Percentiles rank a stretch among this genome's conserved stretches.
Conservation (phyloP, 2,888 invertebrate species). For the Dasypolia templi region DNA sequence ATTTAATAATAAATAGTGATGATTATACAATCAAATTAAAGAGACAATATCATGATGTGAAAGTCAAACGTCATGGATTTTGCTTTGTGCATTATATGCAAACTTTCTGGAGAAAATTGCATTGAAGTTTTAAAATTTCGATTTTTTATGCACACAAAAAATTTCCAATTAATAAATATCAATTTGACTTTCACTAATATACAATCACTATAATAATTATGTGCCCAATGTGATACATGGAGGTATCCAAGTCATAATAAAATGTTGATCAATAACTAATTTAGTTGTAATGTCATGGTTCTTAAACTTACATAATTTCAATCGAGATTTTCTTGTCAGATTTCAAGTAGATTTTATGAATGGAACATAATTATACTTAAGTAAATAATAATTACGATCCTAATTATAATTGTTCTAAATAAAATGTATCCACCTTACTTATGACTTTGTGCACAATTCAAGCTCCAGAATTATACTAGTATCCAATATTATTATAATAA, state of each 20-base stretch:
- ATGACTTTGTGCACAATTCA: slow-evolving; percentile 86
- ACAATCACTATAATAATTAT: slow-evolving; percentile 77
- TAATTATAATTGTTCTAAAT: slow-evolving; percentile 69
- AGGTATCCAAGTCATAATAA: slow-evolving; percentile 82
- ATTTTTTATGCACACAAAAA: slow-evolving; percentile 58
- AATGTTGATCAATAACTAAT: slow-evolving; percentile 89
- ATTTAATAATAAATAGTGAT: slow-evolving; percentile 89
- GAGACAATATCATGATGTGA: slow-evolving; percentile 88
- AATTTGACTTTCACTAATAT: slow-evolving; percentile 80
- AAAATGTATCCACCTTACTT: slow-evolving; percentile 73
- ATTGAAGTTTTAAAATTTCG: slow-evolving; percentile 49
- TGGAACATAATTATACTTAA: slow-evolving; percentile 60
- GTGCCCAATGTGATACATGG: slow-evolving; percentile 78
- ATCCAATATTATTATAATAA: slow-evolving; percentile 71
- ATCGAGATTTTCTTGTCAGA: slow-evolving; percentile 74
- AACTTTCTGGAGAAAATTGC: slow-evolving; percentile 51
- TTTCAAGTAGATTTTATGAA: slow-evolving; percentile 65
- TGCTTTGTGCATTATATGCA: slow-evolving; percentile 69
- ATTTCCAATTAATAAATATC: slow-evolving; percentile 52
- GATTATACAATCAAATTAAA: slow-evolving; percentile 89
- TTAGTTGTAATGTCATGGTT: slow-evolving; percentile 84
- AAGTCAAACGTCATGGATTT: slow-evolving; percentile 77
- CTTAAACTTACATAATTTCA: slow-evolving; percentile 81
- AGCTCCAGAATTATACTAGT: slow-evolving; percentile 76
- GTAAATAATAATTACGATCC: slow-evolving; percentile 66